A percentile compares a stretch with the other conserved stretches of the same genome.
phyloP scores from a whole-genome alignment of 2,888 invertebrate species.

The Thera obeliscata region DNA sequence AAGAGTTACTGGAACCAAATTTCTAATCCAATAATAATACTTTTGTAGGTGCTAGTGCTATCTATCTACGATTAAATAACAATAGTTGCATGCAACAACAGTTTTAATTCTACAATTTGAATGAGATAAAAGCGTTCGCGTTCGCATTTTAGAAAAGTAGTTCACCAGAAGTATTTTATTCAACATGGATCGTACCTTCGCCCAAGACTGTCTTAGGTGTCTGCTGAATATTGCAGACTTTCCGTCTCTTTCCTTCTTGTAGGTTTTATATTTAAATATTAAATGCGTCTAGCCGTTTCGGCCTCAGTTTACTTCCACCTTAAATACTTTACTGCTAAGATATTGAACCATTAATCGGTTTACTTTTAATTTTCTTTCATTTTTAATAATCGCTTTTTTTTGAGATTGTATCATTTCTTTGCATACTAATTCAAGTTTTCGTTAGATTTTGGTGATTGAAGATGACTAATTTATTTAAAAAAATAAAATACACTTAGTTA shows the following conservation, averaged over 20 bases:
- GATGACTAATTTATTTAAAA: slow-evolving; percentile 37
- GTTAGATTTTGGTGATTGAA: slow-evolving; percentile 22
- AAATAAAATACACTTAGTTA: slow-evolving; percentile 32
- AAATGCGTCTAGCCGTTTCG: slow-evolving; percentile 59
- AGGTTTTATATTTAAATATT: slow-evolving; percentile 57
- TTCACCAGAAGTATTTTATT: slow-evolving; percentile 6
- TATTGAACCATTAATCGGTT: slow-evolving; percentile 34
- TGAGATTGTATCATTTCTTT: slow-evolving; percentile 30
- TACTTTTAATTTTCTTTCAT: slow-evolving; percentile 20
- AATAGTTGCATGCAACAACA: background rate
- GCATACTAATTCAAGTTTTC: slow-evolving; percentile 30
- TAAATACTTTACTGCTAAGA: slow-evolving; percentile 40
- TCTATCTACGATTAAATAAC: too few relatives aligned
- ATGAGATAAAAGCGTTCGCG: background rate
- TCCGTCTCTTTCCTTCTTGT: slow-evolving; percentile 43
- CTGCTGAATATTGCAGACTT: slow-evolving; percentile 63
- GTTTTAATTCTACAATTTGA: background rate
- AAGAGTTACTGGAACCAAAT: too few relatives aligned
- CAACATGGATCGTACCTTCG: slow-evolving; percentile 19
- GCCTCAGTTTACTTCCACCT: slow-evolving; percentile 44
- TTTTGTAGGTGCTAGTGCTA: too few relatives aligned
- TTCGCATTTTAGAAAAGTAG: background rate
- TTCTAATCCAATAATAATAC: too few relatives aligned
- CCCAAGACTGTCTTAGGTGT: slow-evolving; percentile 47
- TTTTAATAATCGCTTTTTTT: slow-evolving; percentile 15